Base-by-base conservation (phyloP, 2,888 invertebrate species). In the Lithophane socia region DNA sequence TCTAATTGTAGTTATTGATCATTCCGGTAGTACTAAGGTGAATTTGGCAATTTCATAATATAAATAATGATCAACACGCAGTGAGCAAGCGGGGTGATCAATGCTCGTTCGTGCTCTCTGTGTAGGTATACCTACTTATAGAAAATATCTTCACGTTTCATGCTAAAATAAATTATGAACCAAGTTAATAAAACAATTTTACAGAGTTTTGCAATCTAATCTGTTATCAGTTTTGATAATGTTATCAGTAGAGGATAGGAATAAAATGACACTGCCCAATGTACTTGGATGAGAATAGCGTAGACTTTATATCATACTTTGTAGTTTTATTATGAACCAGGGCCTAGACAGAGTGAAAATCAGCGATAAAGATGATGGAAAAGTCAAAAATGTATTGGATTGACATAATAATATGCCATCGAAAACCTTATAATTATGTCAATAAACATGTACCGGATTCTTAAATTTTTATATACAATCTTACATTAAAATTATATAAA, bases 141-240 rank as follows among this genome's bases (percentile, higher is more conserved):
- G 3, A 70, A 54, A 79, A 47, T 77, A 61, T 42, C 18, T 56
- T n/a, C 37, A 47, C 4, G 24, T 7, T 21, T 29, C 52, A 47
- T 52, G 52, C 52, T 52, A 52, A 52, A 52, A 52, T 52, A 54
- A 68, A 79, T 16, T 49, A 47, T 52, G 29, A 47, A 47, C n/a
- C 12, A 37, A 56, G 63, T 67, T 79, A 75, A 21, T 61, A 77
- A 65, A 69, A 83, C 54, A 73, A 69, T 79, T 73, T 66, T n/a
- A 56, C 69, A 24, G 37, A 65, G 61, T 69, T 61, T 18, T 52
- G 7, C 60, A 56, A 79, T 77, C 71, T 79, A 67, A 77, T 84
- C 78, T 68, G 21, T 77, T 79, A 80, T 80, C 84, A 68, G 21
- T 16, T 3, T 44, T 67, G 86, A 86, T 85, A 85, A n/a, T 24